A percentile compares a stretch with the other conserved stretches of the same genome.
phyloP scores from a whole-genome alignment of 1,140 invertebrate species.

The Mizuhopecten yessoensis region DNA sequence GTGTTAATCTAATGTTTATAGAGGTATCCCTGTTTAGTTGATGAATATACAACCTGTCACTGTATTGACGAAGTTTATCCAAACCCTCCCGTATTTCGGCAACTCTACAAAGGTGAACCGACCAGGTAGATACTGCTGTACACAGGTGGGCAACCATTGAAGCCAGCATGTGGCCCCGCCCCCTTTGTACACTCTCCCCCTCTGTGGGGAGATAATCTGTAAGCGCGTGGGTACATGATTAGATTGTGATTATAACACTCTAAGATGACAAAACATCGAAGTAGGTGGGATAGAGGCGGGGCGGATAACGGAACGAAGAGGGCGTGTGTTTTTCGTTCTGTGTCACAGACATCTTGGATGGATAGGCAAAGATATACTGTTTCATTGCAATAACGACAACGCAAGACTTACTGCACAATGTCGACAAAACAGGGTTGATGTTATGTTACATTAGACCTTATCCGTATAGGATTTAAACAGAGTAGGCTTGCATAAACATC shows the following conservation, averaged over 20 bases:
- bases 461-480: too few relatives aligned
- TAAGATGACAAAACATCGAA: background rate
- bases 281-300: background rate
- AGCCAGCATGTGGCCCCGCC: background rate
- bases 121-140: background rate
- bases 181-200: background rate
- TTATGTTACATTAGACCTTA: too few relatives aligned
- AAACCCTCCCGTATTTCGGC: background rate
- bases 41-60: constrained; percentile 21
- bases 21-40: too few relatives aligned
- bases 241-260: constrained; percentile 15
- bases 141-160: background rate
- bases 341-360: too few relatives aligned
- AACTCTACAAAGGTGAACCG: background rate
- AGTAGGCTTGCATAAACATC: too few relatives aligned
- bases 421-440: too few relatives aligned
- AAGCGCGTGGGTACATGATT: background rate
- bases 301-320: background rate
- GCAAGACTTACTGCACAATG: too few relatives aligned
- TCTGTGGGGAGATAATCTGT: background rate
- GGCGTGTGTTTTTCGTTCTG: background rate
- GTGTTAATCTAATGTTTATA: background rate
- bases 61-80: background rate
- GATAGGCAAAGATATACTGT: too few relatives aligned
- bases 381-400: too few relatives aligned